Evolutionary conservation across 2,888 invertebrate species (phyloP), one percentile per base, ranked within the genome.

Genomic region (Thecocarcelia acutangulata): DNA sequence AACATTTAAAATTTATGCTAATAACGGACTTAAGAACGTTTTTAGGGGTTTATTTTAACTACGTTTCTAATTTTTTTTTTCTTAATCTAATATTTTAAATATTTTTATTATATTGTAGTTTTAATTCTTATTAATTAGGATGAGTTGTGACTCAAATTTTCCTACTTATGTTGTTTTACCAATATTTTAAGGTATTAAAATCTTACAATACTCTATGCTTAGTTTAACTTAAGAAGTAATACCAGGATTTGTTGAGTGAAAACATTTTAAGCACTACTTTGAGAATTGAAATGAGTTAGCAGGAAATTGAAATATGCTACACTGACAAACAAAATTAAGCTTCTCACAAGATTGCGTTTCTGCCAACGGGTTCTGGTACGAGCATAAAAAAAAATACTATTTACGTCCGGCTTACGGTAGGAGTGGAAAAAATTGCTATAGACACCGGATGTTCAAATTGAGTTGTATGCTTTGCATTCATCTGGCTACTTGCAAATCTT

Each of bases 81-180:
- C n/a, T 42, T 21, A 68, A 54, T 46, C 21, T 56, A 56, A 50
- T 69, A 50, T 42, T 69, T 73, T 59, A 40, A 48, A 58, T 70
- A 46, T 54, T 74, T 66, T 63, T 70, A 42, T 54, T 73, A 64
- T 28, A 28, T 6, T 28, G 6, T 33, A 33, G 33, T 8, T 33
- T 8, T 9, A 24, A 24, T 24, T 24, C 5, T 37, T 63, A 69
- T 81, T 68, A 54, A 61, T 73, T 77, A 77, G 58, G 63, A 64
- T 77, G 81, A 76, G 77, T 77, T 77, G 64, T n/a, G 78, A 78
- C 74, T 70, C 78, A 82, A 70, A 82, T 70, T 82, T 77, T 48
- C 46, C 81, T 82, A 82, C 19, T 56, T 63, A 37, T 58, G 0
- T 33, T 44, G 11, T 56, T 69, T 76, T 21, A 52, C 28, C 17